phyloP scores from a whole-genome alignment of 2,888 invertebrate species.

The Anoncus sp. region DNA sequence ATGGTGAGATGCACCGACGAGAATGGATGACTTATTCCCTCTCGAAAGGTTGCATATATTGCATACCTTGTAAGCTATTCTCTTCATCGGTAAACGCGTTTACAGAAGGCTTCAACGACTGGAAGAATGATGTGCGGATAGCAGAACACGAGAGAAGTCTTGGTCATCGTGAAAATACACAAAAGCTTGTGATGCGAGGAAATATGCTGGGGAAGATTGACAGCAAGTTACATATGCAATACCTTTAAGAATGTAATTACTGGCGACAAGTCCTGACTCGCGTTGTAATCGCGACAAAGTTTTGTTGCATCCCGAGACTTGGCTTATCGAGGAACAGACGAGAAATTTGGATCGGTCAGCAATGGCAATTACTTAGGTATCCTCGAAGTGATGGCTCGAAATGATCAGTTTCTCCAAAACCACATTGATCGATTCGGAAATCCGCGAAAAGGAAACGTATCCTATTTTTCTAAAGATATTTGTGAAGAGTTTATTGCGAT shows the following conservation, averaged over 20 bases:
- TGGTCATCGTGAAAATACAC: conserved; percentile 49
- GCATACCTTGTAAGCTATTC: conserved; percentile 55
- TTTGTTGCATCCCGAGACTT: conserved; percentile 68
- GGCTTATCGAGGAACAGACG: conserved; percentile 71
- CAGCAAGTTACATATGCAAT: conserved; percentile 54
- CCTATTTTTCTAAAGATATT: conserved; percentile 72
- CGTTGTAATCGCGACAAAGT: conserved; percentile 69
- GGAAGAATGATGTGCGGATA: conserved; percentile 53
- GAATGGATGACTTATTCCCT: conserved; percentile 56
- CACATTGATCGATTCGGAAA: conserved; percentile 73
- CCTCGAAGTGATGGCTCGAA: conserved; percentile 73
- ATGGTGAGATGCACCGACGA: conserved; percentile 51
- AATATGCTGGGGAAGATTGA: conserved; percentile 50
- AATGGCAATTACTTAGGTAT: conserved; percentile 75
- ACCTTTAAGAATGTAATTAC: conserved; percentile 64
- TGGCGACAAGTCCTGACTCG: conserved; percentile 71
- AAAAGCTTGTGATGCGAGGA: conserved; percentile 33
- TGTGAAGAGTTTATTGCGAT: conserved; percentile 74
- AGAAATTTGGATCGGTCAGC: conserved; percentile 68
- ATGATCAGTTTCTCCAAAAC: conserved; percentile 71
- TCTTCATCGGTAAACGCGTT: conserved; percentile 45
- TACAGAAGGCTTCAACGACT: conserved; percentile 55
- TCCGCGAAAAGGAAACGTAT: conserved; percentile 68
- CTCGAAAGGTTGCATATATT: conserved; percentile 49
- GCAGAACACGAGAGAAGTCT: conserved; percentile 46